Base-by-base conservation (phyloP, 2,797 vertebrate species). In the Lerista edwardsae region DNA sequence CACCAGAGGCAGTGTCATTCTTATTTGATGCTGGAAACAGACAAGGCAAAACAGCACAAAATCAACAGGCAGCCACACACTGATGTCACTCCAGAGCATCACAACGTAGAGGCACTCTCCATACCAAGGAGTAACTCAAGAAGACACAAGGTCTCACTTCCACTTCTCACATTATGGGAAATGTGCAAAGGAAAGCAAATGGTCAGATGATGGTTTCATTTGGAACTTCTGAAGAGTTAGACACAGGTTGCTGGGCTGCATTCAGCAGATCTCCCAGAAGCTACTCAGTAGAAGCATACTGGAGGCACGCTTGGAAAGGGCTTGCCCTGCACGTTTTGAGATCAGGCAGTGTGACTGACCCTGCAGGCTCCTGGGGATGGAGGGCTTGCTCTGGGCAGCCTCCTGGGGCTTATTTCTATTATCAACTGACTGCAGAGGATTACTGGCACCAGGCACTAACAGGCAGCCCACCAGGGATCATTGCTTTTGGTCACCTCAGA, bases 1-100 rank as follows among this genome's bases (percentile, higher is more conserved):
- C 4, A 0, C 15, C 73, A 44, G 75, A n/a, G 27, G 39, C 47
- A 71, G 21, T 17, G 27, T 0, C 23, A 1, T 0, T 31, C 59
- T 12, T 25, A 78, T 39, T 25, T 59, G 19, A 23, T 0, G 1
- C 78, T 82, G 84, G 1, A 29, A 87, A 80, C 0, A 77, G 36
- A 67, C 69, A 85, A 80, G n/a, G 79, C 23, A 88, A 47, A 25
- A 36, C 57, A 1, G 41, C 1, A 19, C 69, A 68, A n/a, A 82
- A 77, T 1, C 75, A 90, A 73, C 25, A 89, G 0, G 31, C 39
- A 39, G 6, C 57, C 44, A 31, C 41, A 27, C 41, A 5, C 25
- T 3, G 47, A 39, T 17, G 71, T 74, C 61, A 34, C 55, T 57
- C 77, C 59, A 65, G 44, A 74, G 59, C 25, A 2, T 4, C 15